These are phyloP conservation scores for Acrossocheilus fasciatus DNA, from an alignment of 2,797 vertebrate species.

Conservation along the genomic window DNA sequence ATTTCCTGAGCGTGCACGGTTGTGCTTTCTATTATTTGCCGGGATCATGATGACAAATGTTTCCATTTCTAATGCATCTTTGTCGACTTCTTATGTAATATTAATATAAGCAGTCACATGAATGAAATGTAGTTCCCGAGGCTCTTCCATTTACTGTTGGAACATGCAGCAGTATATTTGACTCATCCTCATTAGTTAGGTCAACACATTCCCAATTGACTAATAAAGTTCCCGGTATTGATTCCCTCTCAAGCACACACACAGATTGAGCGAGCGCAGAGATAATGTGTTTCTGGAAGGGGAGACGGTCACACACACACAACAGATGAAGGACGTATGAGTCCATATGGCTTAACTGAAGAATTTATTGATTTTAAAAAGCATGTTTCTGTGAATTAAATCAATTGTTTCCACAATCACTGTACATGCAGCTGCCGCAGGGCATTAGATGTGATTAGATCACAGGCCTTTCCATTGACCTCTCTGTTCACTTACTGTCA, in stretches of 20 bases:
- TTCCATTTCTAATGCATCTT: neutral
- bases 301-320: neutral
- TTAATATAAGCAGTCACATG: slow-evolving; percentile 25
- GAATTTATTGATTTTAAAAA: slow-evolving; percentile 12
- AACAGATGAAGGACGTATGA: slow-evolving; percentile 6
- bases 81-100: slow-evolving; percentile 26
- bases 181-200: slow-evolving; percentile 39
- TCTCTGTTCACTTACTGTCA: neutral
- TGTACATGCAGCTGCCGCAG: neutral
- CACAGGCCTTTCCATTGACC: slow-evolving; percentile 2
- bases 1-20: neutral
- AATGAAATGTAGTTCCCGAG: neutral
- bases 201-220: slow-evolving; percentile 69
- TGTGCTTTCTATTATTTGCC: neutral
- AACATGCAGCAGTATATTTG: slow-evolving; percentile 33
- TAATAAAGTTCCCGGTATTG: slow-evolving; percentile 60
- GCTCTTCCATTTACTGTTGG: slow-evolving; percentile 5
- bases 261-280: neutral
- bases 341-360: neutral
- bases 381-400: slow-evolving; percentile 15
- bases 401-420: slow-evolving; percentile 40
- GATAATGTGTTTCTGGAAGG: neutral
- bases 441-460: slow-evolving; percentile 14
- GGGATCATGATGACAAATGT: neutral
- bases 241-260: slow-evolving; percentile 29